Evolutionary conservation across 2,797 vertebrate genomes (phyloP).

Genomic region (Danio albolineatus): DNA sequence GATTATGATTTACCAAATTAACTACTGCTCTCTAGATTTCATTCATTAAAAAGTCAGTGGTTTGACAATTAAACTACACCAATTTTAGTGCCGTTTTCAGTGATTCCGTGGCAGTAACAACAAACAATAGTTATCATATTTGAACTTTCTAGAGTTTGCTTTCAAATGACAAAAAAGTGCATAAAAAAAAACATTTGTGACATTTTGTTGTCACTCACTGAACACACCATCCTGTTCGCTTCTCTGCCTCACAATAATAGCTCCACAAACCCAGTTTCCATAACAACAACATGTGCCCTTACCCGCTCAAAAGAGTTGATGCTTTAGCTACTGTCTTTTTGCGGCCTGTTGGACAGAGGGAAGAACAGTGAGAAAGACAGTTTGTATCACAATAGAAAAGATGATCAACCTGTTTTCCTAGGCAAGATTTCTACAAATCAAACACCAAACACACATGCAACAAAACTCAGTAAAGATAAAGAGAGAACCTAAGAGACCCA

Average conservation of each 20-base stretch:
- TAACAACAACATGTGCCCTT: constrained; percentile 73
- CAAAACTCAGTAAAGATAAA: not conserved
- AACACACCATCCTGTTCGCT: constrained; percentile 38
- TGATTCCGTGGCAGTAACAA: no score
- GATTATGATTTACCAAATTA: no score
- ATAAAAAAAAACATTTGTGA: not conserved
- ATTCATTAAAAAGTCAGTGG: no score
- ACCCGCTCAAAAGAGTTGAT: constrained; percentile 40
- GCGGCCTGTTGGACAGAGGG: constrained; percentile 19
- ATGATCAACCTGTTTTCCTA: not conserved
- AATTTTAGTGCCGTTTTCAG: no score
- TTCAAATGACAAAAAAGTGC: no score
- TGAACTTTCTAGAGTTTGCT: no score
- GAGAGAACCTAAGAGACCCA: not conserved
- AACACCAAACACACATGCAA: not conserved
- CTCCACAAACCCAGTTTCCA: constrained; percentile 73
- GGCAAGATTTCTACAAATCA: not conserved
- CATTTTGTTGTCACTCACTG: not conserved
- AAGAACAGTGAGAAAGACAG: constrained; percentile 25
- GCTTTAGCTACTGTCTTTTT: constrained; percentile 48
- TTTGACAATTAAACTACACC: no score
- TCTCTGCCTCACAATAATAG: constrained; percentile 33
- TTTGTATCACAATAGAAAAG: not conserved
- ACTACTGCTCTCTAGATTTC: no score
- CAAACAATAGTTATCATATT: no score